Evolutionary conservation across 2,888 invertebrate species (phyloP), one percentile per base, ranked within the genome.

Genomic region (Polydesmus complanatus): DNA sequence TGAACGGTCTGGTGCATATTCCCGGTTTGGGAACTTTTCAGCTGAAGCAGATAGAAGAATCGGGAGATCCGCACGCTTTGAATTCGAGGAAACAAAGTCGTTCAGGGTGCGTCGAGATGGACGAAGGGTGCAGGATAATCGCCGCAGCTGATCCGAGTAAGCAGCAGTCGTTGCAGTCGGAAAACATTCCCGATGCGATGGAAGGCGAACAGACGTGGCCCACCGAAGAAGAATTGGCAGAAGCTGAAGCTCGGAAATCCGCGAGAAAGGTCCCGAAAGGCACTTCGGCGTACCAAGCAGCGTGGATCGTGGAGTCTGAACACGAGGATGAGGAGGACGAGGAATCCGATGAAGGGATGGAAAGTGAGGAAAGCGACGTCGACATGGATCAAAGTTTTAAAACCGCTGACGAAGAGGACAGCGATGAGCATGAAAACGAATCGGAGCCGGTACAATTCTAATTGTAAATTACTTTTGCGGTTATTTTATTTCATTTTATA

Each of bases 131-230:
- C 1, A 62, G 61, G 48, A 60, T 70, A 14, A 61, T 73, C 58
- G 70, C 70, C 22, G 64, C 58, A 61, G 67, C 70, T 5, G 64
- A 69, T 58, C 64, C 65, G 8, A 1, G 48, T 18, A 26, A 61
- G 5, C 73, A 80, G 75, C 85, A 85, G 69, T 81, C 84, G 58
- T 77, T 95, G 49, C 80, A 83, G 62, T 78, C 81, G 26, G 94
- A 93, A 77, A 88, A 88, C 74, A 75, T 83, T 58, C 85, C 86
- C 1, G 90, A 95, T 77, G 85, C 85, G 3, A 88, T 95, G 90
- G 88, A 92, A 71, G 91, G 86, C 1, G 96, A 96, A 72, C 96
- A 96, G 75, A 95, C 94, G 0, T 95, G 93, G 92, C 95, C 96
- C 0, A 93, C 93, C 19, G 86, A 86, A 66, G 91, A 94, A 70